Conservation (phyloP, 2,113 vertebrate species). For the Microtus ochrogaster region DNA sequence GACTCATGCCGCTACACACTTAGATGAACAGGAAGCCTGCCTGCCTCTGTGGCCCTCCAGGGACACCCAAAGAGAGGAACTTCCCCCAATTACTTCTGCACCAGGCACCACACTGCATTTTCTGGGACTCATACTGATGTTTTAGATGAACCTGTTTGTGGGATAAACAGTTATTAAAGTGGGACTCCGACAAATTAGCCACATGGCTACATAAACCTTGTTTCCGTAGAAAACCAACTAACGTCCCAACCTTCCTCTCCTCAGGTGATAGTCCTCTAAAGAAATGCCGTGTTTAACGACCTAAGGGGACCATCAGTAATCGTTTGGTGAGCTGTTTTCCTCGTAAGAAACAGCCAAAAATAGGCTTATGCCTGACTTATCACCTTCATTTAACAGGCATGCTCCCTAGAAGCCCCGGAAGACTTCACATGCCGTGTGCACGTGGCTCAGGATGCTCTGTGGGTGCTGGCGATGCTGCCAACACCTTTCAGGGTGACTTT, state of each 20-base stretch:
- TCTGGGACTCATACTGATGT: constrained; percentile 5
- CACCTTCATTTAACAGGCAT: constrained; percentile 66
- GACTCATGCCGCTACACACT: neutral
- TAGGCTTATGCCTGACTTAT: constrained; percentile 71
- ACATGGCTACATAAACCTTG: neutral
- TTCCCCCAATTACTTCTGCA: neutral
- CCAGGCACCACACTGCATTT: neutral
- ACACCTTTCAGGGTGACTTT: constrained; percentile 56
- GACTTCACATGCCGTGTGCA: neutral
- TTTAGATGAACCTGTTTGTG: neutral
- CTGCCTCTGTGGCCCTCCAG: neutral
- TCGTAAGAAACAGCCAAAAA: constrained; percentile 62
- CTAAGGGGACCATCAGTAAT: constrained; percentile 65
- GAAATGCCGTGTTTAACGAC: constrained; percentile 65
- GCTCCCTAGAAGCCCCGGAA: constrained; percentile 45
- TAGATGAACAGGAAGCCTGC: neutral
- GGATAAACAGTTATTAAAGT: constrained; percentile 69
- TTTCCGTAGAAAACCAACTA: constrained; percentile 63
- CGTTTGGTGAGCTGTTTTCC: constrained; percentile 72
- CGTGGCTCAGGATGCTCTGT: neutral
- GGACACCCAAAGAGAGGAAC: neutral
- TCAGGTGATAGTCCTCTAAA: constrained; percentile 47
- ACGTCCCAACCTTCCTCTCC: constrained; percentile 49
- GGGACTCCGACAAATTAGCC: constrained; percentile 62
- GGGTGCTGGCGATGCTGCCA: neutral